phyloP scores from a whole-genome alignment of 2,888 invertebrate species.

The Hydrotaea diabolus region DNA sequence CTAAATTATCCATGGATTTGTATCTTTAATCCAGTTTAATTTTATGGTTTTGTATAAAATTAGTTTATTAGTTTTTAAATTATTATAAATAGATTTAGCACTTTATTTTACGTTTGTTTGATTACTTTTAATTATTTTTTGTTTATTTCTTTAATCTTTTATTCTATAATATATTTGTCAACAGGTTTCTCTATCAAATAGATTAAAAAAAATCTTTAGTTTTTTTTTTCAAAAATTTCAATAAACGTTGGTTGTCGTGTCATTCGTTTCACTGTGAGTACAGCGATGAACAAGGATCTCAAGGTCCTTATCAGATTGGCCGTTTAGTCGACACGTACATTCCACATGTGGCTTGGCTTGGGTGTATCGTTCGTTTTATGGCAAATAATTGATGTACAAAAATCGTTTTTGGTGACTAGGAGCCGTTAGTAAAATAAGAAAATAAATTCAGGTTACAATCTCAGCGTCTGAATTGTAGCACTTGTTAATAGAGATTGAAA shows the following conservation, averaged over 20 bases:
- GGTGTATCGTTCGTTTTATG: slow-evolving; percentile 62
- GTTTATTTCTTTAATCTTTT: slow-evolving; percentile 38
- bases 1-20: neutral
- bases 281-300: neutral
- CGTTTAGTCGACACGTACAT: neutral
- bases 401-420: slow-evolving; percentile 65
- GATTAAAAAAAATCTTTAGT: slow-evolving; percentile 31
- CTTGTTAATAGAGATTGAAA: slow-evolving; percentile 27
- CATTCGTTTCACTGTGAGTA: too few species aligned
- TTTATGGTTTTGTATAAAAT: slow-evolving; percentile 29
- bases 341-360: neutral
- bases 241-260: neutral
- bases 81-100: slow-evolving; percentile 62
- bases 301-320: neutral
- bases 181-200: slow-evolving; percentile 39
- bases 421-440: slow-evolving; percentile 61
- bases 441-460: neutral
- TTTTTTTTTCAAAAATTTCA: slow-evolving; percentile 37
- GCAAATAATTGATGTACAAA: slow-evolving; percentile 51
- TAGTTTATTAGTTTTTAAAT: slow-evolving; percentile 47
- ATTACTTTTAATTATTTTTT: slow-evolving; percentile 23
- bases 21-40: neutral
- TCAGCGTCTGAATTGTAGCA: neutral
- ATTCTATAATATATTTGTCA: slow-evolving; percentile 41
- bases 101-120: slow-evolving; percentile 36